Conservation (phyloP, 2,888 invertebrate species). For the Panopea generosa region DNA sequence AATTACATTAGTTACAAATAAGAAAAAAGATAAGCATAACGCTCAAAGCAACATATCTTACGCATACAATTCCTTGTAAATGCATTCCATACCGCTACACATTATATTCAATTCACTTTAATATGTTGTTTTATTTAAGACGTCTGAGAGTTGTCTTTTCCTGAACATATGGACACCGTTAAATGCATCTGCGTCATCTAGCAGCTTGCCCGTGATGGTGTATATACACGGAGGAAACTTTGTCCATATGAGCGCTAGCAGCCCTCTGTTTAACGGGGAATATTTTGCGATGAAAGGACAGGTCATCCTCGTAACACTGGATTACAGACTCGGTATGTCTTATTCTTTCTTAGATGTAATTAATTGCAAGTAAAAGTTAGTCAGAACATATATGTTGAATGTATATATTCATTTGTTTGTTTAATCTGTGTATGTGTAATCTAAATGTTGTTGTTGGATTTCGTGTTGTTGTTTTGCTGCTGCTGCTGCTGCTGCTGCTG, state of each 20-base stretch:
- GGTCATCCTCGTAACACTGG: constrained; percentile 70
- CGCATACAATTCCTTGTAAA: no score
- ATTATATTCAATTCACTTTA: no score
- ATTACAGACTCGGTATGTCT: constrained; percentile 76
- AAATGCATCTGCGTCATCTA: constrained; percentile 36
- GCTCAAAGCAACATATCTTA: no score
- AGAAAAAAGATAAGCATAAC: no score
- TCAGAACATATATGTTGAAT: no score
- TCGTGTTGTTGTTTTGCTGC: not conserved
- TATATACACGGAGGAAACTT: constrained; percentile 86
- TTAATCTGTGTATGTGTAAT: no score
- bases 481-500: no score
- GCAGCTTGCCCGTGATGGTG: constrained; percentile 84
- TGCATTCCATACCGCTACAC: no score
- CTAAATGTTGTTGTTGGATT: not conserved
- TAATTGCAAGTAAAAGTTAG: no score
- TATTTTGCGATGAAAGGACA: constrained; percentile 60
- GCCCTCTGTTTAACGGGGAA: constrained; percentile 69
- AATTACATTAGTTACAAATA: no score
- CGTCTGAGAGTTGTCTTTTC: constrained; percentile 91
- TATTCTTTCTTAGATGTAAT: no score
- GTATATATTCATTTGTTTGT: no score
- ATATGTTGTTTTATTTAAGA: constrained; percentile 67
- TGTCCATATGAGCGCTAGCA: constrained; percentile 77
- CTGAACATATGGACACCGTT: constrained; percentile 89